A percentile compares a stretch with the other conserved stretches of the same genome.
phyloP scores from a whole-genome alignment of 2,113 vertebrate species.

The Ciconia maguari region DNA sequence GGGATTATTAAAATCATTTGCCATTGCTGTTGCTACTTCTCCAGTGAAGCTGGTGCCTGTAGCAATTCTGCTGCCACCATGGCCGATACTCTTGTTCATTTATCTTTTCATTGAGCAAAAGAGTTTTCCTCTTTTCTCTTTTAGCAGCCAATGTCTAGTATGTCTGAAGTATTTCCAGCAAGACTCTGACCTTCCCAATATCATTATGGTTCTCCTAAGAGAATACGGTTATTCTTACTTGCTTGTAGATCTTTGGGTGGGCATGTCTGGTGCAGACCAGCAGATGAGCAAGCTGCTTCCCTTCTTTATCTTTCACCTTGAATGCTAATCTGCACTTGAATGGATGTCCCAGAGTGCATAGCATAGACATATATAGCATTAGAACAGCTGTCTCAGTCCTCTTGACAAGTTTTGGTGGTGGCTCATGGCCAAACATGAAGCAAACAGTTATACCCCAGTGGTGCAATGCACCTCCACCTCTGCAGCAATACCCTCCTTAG shows the following conservation, averaged over 20 bases:
- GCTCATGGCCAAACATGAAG: neutral
- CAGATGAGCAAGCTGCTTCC: neutral
- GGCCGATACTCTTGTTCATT: neutral
- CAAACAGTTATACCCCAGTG: neutral
- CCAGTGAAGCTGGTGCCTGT: neutral
- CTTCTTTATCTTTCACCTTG: neutral
- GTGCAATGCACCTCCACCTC: neutral
- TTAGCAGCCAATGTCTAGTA: neutral
- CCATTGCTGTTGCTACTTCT: neutral
- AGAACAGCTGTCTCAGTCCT: neutral
- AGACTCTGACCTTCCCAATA: neutral
- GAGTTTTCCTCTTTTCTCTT: neutral
- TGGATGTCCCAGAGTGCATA: neutral
- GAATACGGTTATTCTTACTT: neutral
- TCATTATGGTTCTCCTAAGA: neutral
- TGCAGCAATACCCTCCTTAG: neutral
- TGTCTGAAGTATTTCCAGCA: neutral
- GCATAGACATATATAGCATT: neutral
- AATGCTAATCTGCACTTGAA: neutral
- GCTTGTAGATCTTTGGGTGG: neutral
- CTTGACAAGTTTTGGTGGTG: neutral
- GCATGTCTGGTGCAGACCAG: neutral
- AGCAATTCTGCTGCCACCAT: neutral
- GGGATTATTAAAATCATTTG: neutral
- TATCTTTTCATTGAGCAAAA: neutral